These are phyloP conservation scores for Leuctra nigra DNA, from an alignment of 2,888 invertebrate genomes.

Conservation along the genomic window DNA sequence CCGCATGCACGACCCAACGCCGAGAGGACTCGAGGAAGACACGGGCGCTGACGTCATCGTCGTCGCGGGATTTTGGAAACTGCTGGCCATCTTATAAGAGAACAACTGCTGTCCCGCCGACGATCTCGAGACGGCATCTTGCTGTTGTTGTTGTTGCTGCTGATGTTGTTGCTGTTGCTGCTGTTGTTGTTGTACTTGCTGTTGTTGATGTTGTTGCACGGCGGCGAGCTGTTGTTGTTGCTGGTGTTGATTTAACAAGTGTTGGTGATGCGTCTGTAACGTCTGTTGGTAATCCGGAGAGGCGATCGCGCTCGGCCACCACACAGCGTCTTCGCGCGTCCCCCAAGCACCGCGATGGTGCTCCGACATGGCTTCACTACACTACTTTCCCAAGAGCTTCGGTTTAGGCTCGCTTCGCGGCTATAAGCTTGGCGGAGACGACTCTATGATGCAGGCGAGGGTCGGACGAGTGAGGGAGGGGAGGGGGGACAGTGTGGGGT, in stretches of 20 bases:
- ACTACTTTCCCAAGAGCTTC: constrained; percentile 24
- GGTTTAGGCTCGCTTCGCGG: constrained; percentile 4
- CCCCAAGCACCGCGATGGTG: constrained; percentile 59
- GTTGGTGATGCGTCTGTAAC: constrained; percentile 45
- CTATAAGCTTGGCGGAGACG: not conserved
- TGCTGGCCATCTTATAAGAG: constrained; percentile 80
- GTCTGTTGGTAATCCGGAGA: constrained; percentile 47
- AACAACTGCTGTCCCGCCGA: constrained; percentile 64
- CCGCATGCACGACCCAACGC: constrained; percentile 31
- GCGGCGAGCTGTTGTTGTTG: constrained; percentile 33
- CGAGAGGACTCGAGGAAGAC: constrained; percentile 46
- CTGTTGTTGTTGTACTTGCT: constrained; percentile 33
- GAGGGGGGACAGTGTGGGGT: constrained; percentile 12
- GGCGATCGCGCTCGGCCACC: constrained; percentile 49
- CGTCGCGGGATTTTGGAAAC: constrained; percentile 66
- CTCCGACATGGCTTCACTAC: constrained; percentile 48
- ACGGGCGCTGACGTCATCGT: constrained; percentile 57
- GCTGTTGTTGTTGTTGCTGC: constrained; percentile 38
- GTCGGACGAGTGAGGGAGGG: not conserved
- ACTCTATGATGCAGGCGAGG: not conserved
- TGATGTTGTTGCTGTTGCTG: too few relatives aligned
- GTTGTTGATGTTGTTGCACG: constrained; percentile 43
- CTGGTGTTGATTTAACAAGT: constrained; percentile 44
- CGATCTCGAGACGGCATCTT: constrained; percentile 50
- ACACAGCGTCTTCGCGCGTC: constrained; percentile 50